Evolutionary conservation across 2,113 vertebrate species (phyloP).

Genomic region (Gavialis gangeticus): DNA sequence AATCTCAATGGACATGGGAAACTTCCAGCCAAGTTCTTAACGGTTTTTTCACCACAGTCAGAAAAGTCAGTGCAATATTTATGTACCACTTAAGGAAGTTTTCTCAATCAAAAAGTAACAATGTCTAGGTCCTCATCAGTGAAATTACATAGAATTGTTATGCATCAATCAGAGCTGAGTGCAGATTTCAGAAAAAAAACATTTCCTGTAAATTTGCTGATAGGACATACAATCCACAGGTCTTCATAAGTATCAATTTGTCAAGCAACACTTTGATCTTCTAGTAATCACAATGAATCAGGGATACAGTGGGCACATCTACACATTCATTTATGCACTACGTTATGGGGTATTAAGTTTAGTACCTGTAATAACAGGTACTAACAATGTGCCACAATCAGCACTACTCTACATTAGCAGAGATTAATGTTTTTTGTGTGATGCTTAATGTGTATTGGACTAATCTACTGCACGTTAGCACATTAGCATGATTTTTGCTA

Average conservation of each 20-base stretch:
- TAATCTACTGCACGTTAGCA: too few species aligned
- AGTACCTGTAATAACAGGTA: too few species aligned
- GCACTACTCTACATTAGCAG: too few species aligned
- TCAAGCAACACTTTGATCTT: conserved; percentile 16
- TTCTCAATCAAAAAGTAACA: not conserved
- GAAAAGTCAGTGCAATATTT: not conserved
- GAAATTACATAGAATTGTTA: not conserved
- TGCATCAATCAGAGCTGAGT: not conserved
- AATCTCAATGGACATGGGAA: not conserved
- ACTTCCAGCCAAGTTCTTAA: not conserved
- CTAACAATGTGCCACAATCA: too few species aligned
- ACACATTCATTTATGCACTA: too few species aligned
- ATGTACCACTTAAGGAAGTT: not conserved
- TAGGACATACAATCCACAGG: not conserved
- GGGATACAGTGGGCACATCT: not conserved
- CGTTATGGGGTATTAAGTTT: too few species aligned
- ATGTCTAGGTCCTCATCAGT: not conserved
- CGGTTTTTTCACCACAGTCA: not conserved
- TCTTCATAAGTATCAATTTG: not conserved
- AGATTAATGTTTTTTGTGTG: too few species aligned
- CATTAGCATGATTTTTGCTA: too few species aligned
- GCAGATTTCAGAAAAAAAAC: not conserved
- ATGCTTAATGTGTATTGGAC: too few species aligned
- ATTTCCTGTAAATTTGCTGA: not conserved
- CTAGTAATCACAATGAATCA: not conserved